Base-by-base conservation (phyloP, 2,888 invertebrate species). In the Chesias legatella region DNA sequence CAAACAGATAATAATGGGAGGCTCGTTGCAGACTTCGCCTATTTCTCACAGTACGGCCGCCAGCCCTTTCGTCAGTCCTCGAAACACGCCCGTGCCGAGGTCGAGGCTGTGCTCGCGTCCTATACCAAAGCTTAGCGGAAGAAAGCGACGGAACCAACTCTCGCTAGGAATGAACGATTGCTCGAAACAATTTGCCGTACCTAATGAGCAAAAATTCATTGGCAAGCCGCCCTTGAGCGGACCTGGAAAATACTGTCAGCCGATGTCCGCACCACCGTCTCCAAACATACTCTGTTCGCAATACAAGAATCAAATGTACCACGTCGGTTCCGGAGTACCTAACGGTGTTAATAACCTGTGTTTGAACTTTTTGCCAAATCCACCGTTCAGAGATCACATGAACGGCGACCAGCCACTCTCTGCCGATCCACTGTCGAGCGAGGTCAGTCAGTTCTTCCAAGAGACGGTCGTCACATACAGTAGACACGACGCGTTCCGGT, bases 51-150 rank as follows among this genome's bases (percentile, higher is more conserved):
- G 93, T 55, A 92, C 92, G 0, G 92, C 91, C 34, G 93, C 92
- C 11, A 94, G 93, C 71, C 94, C 94, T 0, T 96, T 96, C 73
- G 94, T 95, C 7, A 95, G 95, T 56, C 96, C 96, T 0, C 84
- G 94, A 26, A 91, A 92, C 58, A 93, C 95, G 0, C 94, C 94
- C 3, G 91, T 94, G 33, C 91, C 92, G 3, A 89, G 94, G 11
- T 91, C 91, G 0, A 89, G 92, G 11, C 89, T 89, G 39, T 89
- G 90, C 30, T 90, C 90, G 5, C 84, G 89, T 10, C 84, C 89
- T 1, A 84, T 84, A 45, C 86, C 88, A 1, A 85, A 84, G 53
- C 75, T 74, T 11, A 82, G 77, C 31, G 80, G 77, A 7, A 67
- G 83, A 27, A 81, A 79, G 52, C 58, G 74, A 35, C 78, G 86